These are phyloP conservation scores for Mellivora capensis DNA, from an alignment of 2,113 vertebrate genomes.

Conservation along the genomic window DNA sequence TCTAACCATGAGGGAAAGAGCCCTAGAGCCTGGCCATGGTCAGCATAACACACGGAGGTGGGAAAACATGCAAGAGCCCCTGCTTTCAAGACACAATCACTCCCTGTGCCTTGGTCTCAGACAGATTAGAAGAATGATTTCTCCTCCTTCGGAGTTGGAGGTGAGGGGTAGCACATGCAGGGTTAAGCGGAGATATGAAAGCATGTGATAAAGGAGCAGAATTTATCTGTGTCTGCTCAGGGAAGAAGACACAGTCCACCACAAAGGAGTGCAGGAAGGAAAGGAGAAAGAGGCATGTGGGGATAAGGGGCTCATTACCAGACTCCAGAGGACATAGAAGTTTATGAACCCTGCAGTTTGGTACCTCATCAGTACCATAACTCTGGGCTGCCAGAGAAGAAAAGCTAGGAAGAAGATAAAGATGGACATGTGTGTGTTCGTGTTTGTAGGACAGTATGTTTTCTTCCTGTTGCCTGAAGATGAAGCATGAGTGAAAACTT, in stretches of 20 bases:
- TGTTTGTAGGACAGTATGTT: neutral
- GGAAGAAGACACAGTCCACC: neutral
- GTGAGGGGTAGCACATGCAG: neutral
- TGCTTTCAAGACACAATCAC: neutral
- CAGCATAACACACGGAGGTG: fast-evolving
- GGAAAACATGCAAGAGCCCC: neutral
- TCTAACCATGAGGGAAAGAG: neutral
- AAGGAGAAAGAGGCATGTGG: neutral
- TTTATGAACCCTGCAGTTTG: neutral
- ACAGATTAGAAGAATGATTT: neutral
- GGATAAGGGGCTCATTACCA: neutral
- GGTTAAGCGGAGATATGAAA: neutral
- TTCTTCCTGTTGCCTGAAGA: neutral
- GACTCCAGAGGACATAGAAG: neutral
- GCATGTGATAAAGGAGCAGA: neutral
- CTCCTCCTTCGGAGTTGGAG: neutral
- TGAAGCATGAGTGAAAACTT: neutral
- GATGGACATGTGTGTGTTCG: neutral
- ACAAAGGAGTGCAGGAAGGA: neutral
- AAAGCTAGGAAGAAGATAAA: neutral
- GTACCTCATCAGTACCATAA: neutral
- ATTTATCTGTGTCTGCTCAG: neutral
- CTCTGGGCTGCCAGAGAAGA: neutral
- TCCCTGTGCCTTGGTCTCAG: neutral
- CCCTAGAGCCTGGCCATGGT: neutral